Percentiles rank a stretch among this genome's conserved stretches.
phyloP scores from a whole-genome alignment of 2,113 vertebrate genomes.

The Pluvialis apricaria region DNA sequence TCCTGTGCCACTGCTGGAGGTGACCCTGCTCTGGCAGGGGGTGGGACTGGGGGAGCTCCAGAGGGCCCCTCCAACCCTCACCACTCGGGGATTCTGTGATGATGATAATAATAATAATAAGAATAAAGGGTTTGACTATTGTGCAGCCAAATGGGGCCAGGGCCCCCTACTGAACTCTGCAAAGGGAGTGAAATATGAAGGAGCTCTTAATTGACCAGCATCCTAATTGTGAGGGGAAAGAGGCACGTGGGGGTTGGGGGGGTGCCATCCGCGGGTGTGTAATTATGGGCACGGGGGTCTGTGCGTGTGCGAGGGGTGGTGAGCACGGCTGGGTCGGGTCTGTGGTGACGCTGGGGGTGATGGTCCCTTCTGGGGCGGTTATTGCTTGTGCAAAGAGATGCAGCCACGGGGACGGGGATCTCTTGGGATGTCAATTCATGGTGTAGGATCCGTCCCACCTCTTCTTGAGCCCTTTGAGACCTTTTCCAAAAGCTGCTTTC shows the following conservation, averaged over 20 bases:
- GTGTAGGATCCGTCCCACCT: neutral
- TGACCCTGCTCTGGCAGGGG: no score
- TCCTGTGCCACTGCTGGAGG: no score
- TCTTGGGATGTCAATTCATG: neutral
- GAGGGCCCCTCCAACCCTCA: no score
- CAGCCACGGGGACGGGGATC: neutral
- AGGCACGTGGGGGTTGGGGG: neutral
- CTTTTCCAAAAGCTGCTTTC: neutral
- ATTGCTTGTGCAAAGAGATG: neutral
- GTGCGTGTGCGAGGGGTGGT: neutral
- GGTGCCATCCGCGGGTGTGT: neutral
- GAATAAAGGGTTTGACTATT: neutral
- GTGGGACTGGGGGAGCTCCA: no score
- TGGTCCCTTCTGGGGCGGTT: neutral
- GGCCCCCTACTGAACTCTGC: neutral
- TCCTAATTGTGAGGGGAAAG: neutral
- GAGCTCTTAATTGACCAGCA: neutral
- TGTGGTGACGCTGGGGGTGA: neutral
- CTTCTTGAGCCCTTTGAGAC: neutral
- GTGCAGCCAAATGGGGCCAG: neutral
- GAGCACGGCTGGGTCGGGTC: accelerated
- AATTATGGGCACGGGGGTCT: neutral
- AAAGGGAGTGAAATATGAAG: neutral
- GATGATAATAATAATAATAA: neutral
- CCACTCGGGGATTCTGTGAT: no score